A percentile compares a stretch with the other conserved stretches of the same genome.
These are phyloP conservation scores for Mycalesis mineus DNA, from an alignment of 2,888 invertebrate species.

Conservation along the genomic window DNA sequence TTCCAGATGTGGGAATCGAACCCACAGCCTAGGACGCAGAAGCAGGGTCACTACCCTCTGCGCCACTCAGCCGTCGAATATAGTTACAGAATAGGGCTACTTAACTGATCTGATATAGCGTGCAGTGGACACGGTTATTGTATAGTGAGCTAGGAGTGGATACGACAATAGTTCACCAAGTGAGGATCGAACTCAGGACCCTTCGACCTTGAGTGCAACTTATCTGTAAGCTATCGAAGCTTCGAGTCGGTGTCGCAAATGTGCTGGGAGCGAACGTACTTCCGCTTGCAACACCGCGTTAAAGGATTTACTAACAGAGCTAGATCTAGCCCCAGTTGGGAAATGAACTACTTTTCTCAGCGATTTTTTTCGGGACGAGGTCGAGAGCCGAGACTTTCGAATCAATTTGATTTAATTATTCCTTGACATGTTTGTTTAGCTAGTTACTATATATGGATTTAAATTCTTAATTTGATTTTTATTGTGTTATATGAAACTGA, in stretches of 20 bases:
- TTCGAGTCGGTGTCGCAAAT: conserved; percentile 11
- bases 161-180: too few species aligned
- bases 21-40: too few species aligned
- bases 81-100: too few species aligned
- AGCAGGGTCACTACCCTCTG: too few species aligned
- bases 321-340: conserved; percentile 6
- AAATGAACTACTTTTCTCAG: background rate
- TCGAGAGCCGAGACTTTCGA: conserved; percentile 5
- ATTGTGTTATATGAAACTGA: background rate
- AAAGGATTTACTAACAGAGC: conserved; percentile 8
- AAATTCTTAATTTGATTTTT: background rate
- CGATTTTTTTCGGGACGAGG: conserved; percentile 7
- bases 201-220: too few species aligned
- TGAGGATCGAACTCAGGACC: too few species aligned
- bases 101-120: too few species aligned
- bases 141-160: too few species aligned
- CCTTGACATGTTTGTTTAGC: background rate
- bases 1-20: too few species aligned
- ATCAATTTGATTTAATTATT: background rate
- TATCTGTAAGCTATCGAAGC: too few species aligned
- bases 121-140: too few species aligned
- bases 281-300: conserved; percentile 13
- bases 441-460: background rate
- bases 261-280: background rate
- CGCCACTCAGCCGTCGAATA: too few species aligned